These are phyloP conservation scores for Cephus pulcher DNA, from an alignment of 2,888 invertebrate genomes.

Conservation along the genomic window DNA sequence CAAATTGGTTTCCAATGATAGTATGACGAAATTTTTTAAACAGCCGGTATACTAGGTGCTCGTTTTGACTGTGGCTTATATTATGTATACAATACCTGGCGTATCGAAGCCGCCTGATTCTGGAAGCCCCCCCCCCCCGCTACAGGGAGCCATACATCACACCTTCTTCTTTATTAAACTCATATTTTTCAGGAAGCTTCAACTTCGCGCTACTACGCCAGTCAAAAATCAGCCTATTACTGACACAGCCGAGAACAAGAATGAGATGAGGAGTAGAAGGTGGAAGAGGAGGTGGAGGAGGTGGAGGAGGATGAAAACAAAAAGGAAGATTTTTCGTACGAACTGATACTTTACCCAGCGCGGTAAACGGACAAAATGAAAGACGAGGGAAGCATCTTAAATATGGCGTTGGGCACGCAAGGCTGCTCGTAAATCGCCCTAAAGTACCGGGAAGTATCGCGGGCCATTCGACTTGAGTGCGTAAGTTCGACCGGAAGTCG, in stretches of 20 bases:
- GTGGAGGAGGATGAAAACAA: neutral
- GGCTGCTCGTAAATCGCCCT: neutral
- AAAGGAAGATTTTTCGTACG: conserved; percentile 35
- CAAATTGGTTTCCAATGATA: neutral
- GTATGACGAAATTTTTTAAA: neutral
- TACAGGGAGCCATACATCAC: conserved; percentile 57
- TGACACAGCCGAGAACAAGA: neutral
- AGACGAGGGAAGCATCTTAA: conserved; percentile 4
- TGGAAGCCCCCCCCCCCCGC: conserved; percentile 47
- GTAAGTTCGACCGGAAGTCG: neutral
- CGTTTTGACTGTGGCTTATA: conserved; percentile 27
- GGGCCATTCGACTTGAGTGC: neutral
- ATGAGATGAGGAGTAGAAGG: neutral
- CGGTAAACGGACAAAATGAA: conserved; percentile 8
- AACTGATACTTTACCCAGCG: conserved; percentile 23
- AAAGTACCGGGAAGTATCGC: neutral
- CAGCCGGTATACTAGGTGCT: neutral
- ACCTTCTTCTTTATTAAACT: conserved; percentile 64
- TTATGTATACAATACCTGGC: conserved; percentile 51
- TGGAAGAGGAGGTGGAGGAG: neutral
- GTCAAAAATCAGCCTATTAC: conserved; percentile 43
- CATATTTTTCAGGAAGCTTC: conserved; percentile 60
- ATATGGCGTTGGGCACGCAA: neutral
- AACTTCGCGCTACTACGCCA: conserved; percentile 27
- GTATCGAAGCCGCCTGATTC: conserved; percentile 60